Conservation (phyloP, 2,888 invertebrate genomes). For the Psylliodes chrysocephalus region DNA sequence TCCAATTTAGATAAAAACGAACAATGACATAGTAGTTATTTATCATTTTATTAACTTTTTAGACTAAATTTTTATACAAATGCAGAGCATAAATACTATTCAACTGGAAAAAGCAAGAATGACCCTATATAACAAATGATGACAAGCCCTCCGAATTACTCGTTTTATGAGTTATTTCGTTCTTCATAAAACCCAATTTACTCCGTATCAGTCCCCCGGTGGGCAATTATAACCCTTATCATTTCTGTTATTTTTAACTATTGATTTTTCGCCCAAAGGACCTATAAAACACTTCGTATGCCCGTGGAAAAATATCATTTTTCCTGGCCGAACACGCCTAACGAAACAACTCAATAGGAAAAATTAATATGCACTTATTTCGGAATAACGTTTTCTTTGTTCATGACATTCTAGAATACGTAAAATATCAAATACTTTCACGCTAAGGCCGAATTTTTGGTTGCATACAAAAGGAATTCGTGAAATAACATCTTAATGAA, state of each 20-base stretch:
- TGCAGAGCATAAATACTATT: no score
- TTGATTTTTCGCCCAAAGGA: constrained; percentile 2
- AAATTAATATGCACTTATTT: constrained; percentile 41
- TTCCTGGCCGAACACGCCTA: constrained; percentile 26
- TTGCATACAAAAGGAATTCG: neutral
- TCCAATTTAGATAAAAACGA: no score
- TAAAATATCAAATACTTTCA: constrained; percentile 26
- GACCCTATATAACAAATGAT: neutral
- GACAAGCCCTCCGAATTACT: neutral
- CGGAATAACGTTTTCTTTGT: constrained; percentile 27
- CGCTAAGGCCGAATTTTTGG: constrained; percentile 7
- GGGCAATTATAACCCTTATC: neutral
- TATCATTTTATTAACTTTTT: no score
- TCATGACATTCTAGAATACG: constrained; percentile 13
- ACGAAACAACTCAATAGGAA: constrained; percentile 35
- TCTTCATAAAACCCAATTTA: neutral
- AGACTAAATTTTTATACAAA: no score
- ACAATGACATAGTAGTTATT: no score
- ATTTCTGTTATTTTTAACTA: constrained; percentile 20
- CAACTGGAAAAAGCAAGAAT: no score
- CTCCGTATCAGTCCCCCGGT: neutral
- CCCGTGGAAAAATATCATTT: constrained; percentile 17
- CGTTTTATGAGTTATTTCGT: neutral
- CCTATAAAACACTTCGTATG: neutral
- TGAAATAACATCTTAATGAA: constrained; percentile 16